phyloP scores from a whole-genome alignment of 1,140 invertebrate species.

The Archegozetes longisetosus region DNA sequence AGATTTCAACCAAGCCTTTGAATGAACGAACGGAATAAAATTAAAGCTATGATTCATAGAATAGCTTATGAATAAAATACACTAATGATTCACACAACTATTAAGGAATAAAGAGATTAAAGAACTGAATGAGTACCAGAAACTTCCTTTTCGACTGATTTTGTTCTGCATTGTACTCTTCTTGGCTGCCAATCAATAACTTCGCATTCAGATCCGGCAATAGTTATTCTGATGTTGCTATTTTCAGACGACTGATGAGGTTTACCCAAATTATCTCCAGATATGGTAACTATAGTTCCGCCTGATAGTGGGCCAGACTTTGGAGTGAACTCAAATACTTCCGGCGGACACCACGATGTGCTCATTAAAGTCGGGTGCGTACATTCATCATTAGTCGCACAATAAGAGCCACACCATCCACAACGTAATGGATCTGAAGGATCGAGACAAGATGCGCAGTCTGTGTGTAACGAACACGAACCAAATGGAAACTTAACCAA shows the following conservation, averaged over 20 bases:
- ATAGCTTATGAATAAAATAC: neutral
- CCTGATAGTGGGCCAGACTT: constrained; percentile 27
- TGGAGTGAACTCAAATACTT: constrained; percentile 26
- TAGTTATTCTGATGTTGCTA: constrained; percentile 7
- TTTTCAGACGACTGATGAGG: constrained; percentile 1
- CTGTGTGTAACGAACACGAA: constrained; percentile 25
- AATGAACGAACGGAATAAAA: too few relatives aligned
- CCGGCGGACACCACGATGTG: constrained; percentile 20
- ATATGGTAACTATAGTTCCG: constrained; percentile 26
- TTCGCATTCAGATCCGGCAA: constrained; percentile 16
- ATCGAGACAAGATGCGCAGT: constrained; percentile 26
- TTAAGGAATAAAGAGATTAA: too few relatives aligned
- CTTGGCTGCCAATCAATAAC: constrained; percentile 14
- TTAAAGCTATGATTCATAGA: too few relatives aligned
- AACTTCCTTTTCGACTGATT: neutral
- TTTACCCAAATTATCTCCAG: constrained; percentile 28
- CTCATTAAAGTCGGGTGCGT: constrained; percentile 4
- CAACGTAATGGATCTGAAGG: constrained; percentile 26
- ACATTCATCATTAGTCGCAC: constrained; percentile 22
- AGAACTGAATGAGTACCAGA: neutral
- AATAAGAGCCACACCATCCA: constrained; percentile 28
- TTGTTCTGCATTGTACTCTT: constrained; percentile 15
- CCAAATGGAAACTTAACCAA: constrained; percentile 25
- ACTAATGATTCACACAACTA: neutral
- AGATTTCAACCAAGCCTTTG: constrained; percentile 2